Percentiles rank a stretch among this genome's conserved stretches.
Evolutionary conservation across 2,888 invertebrate genomes (phyloP).

Genomic region (Hypena proboscidalis): DNA sequence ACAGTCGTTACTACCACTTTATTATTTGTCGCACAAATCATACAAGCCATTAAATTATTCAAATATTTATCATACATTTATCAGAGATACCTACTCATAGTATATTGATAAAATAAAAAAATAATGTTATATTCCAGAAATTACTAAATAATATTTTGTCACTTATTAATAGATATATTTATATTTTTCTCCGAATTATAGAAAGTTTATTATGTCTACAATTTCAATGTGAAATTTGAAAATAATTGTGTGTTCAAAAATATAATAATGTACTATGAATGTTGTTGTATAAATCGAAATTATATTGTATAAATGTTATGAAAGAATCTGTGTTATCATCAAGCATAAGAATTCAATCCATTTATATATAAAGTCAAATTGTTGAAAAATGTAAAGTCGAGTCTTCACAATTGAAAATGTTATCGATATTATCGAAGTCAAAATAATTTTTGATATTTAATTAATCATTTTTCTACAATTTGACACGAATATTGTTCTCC

Average conservation of each 20-base stretch:
- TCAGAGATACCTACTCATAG: constrained; percentile 61
- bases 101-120: constrained; percentile 59
- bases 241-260: constrained; percentile 73
- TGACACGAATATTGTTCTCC: constrained; percentile 10
- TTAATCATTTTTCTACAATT: constrained; percentile 25
- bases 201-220: constrained; percentile 74
- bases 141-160: constrained; percentile 65
- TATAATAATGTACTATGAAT: constrained; percentile 65
- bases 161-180: constrained; percentile 55
- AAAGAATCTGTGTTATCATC: constrained; percentile 41
- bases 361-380: constrained; percentile 26
- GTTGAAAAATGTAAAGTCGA: constrained; percentile 22
- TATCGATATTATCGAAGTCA: background rate
- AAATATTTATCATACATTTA: constrained; percentile 54
- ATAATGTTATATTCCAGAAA: constrained; percentile 69
- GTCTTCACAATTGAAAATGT: background rate
- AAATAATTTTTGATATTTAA: background rate
- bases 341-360: constrained; percentile 35
- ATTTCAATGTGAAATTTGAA: constrained; percentile 69
- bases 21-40: constrained; percentile 71
- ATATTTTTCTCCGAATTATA: constrained; percentile 73
- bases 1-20: constrained; percentile 64
- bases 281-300: constrained; percentile 65
- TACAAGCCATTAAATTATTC: constrained; percentile 39
- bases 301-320: constrained; percentile 56